Evolutionary conservation across 1,140 invertebrate species (phyloP).

Genomic region (Mylabris phalerata): DNA sequence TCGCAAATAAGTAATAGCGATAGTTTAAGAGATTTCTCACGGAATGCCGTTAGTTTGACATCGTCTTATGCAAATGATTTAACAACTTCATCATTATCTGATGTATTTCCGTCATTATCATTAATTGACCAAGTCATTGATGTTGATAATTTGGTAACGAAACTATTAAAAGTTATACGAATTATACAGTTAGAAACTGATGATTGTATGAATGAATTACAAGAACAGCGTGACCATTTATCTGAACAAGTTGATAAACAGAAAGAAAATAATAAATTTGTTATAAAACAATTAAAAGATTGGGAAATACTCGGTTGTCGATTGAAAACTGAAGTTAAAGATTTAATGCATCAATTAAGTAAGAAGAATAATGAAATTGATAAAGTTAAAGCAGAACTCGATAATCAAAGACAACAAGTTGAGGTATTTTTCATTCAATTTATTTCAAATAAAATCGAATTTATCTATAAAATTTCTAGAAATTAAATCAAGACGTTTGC

Average conservation of each 20-base stretch:
- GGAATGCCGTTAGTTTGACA: constrained; percentile 35
- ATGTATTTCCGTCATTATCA: constrained; percentile 40
- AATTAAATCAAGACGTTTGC: constrained; percentile 49
- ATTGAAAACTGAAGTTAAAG: constrained; percentile 48
- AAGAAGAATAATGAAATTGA: constrained; percentile 47
- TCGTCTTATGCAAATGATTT: constrained; percentile 39
- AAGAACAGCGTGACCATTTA: constrained; percentile 46
- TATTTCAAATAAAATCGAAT: background rate
- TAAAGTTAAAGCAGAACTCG: constrained; percentile 45
- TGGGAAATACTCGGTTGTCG: constrained; percentile 48
- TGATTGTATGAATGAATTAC: constrained; percentile 55
- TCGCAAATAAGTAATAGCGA: constrained; percentile 44
- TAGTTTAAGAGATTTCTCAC: constrained; percentile 59
- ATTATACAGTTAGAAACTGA: constrained; percentile 65
- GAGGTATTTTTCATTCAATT: constrained; percentile 21
- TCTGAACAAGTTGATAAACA: constrained; percentile 36
- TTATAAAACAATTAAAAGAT: constrained; percentile 47
- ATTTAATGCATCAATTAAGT: constrained; percentile 46
- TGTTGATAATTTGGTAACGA: constrained; percentile 66
- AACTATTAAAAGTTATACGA: constrained; percentile 64
- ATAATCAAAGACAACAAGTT: constrained; percentile 41
- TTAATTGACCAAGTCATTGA: constrained; percentile 68
- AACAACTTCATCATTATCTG: constrained; percentile 36
- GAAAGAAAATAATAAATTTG: constrained; percentile 39
- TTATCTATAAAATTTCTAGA: constrained; percentile 30